A percentile compares a stretch with the other conserved stretches of the same genome.
Evolutionary conservation across 2,888 invertebrate genomes (phyloP).

Genomic region (Cryptus viduatorius): DNA sequence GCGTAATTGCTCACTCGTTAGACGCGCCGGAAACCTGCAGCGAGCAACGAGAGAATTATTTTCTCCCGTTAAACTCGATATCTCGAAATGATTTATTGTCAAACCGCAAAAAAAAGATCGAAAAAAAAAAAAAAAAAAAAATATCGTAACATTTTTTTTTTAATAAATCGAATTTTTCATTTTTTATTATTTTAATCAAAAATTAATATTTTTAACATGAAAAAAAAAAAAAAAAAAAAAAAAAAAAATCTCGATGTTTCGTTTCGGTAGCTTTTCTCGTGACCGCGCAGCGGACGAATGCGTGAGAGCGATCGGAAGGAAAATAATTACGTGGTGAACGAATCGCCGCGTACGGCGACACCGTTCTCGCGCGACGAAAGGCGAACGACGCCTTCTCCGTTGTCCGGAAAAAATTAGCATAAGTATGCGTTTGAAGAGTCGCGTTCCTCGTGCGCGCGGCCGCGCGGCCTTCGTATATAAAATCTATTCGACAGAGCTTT

Average conservation of each 20-base stretch:
- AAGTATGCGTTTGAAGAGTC: constrained; percentile 32
- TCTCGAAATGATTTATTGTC: neutral
- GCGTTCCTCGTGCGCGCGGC: neutral
- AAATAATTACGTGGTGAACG: constrained; percentile 24
- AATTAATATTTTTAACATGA: neutral
- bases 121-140: neutral
- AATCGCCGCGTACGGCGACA: constrained; percentile 49
- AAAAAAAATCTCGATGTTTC: no score
- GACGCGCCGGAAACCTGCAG: constrained; percentile 8
- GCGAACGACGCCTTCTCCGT: constrained; percentile 42
- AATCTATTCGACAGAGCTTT: constrained; percentile 38
- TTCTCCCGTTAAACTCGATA: neutral
- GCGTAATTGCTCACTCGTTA: constrained; percentile 47
- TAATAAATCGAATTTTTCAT: neutral
- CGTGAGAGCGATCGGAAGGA: neutral
- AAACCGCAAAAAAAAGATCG: neutral
- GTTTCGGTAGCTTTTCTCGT: no score
- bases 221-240: no score
- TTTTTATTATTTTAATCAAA: no score
- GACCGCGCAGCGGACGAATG: no score
- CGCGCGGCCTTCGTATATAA: constrained; percentile 49
- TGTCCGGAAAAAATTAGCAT: constrained; percentile 50
- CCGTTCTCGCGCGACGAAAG: constrained; percentile 72
- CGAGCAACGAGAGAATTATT: neutral
- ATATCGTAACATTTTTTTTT: neutral